These are phyloP conservation scores for Mirounga angustirostris DNA, from an alignment of 2,113 vertebrate species.

Conservation along the genomic window DNA sequence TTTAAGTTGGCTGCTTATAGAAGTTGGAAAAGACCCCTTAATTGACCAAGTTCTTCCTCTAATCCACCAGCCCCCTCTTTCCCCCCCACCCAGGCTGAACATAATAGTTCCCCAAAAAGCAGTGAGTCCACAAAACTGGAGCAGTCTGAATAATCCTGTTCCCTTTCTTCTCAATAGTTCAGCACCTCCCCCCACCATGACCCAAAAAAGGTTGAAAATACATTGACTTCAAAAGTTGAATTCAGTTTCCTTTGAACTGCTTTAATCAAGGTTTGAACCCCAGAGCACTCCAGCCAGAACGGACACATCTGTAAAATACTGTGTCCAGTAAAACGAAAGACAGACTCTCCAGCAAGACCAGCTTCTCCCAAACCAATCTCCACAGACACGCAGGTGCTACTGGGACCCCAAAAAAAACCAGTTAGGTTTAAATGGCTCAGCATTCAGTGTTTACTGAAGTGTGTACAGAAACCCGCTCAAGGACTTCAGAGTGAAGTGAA, in stretches of 20 bases:
- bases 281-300: not conserved
- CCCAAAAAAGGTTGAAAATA: not conserved
- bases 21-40: slow-evolving; percentile 40
- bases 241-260: not conserved
- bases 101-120: not conserved
- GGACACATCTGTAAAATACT: not conserved
- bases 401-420: slow-evolving; percentile 25
- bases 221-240: slow-evolving; percentile 47
- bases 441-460: slow-evolving; percentile 52
- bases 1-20: slow-evolving; percentile 26
- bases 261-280: not conserved
- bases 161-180: not conserved
- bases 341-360: not conserved
- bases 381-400: not conserved
- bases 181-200: not conserved
- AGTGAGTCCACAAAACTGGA: not conserved
- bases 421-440: slow-evolving; percentile 28
- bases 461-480: slow-evolving; percentile 1
- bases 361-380: slow-evolving; percentile 16
- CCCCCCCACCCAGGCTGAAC: not conserved
- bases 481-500: slow-evolving; percentile 35
- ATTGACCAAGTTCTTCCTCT: not conserved
- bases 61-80: not conserved
- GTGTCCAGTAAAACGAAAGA: slow-evolving; percentile 45
- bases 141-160: not conserved